These are phyloP conservation scores for Malurus alboscapulatus DNA, from an alignment of 2,113 vertebrate genomes.

Conservation along the genomic window DNA sequence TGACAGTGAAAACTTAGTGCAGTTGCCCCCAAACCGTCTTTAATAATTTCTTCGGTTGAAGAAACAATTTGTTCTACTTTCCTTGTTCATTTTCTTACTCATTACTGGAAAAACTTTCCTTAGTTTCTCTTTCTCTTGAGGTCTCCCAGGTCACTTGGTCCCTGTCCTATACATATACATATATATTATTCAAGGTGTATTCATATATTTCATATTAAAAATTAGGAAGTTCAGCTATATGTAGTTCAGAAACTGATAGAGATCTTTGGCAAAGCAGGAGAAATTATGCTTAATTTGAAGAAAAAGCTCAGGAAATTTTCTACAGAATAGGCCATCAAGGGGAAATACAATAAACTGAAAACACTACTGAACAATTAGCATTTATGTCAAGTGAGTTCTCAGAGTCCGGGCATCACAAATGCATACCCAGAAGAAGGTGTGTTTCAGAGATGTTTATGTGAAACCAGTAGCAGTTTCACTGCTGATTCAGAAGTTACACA, in stretches of 20 bases:
- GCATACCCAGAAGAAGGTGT: not conserved
- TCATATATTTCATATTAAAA: not conserved
- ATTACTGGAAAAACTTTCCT: not conserved
- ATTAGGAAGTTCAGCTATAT: not conserved
- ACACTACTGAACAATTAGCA: not conserved
- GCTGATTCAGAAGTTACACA: not conserved
- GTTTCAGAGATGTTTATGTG: not conserved
- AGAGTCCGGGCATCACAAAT: not conserved
- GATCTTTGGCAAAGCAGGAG: not conserved
- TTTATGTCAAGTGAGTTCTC: not conserved
- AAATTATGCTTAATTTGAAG: not conserved
- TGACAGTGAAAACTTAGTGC: not conserved
- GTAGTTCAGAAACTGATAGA: not conserved
- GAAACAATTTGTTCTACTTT: slow-evolving; percentile 1
- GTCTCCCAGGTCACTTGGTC: not conserved
- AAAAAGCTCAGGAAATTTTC: not conserved
- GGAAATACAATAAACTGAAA: not conserved
- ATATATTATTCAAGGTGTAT: not conserved
- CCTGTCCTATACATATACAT: not conserved
- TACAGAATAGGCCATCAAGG: not conserved
- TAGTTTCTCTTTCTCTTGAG: not conserved
- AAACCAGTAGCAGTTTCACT: not conserved
- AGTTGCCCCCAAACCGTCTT: not conserved
- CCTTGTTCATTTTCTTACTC: not conserved
- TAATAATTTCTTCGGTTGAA: slow-evolving; percentile 2